phyloP scores from a whole-genome alignment of 1,140 invertebrate genomes.

The Halesus radiatus region DNA sequence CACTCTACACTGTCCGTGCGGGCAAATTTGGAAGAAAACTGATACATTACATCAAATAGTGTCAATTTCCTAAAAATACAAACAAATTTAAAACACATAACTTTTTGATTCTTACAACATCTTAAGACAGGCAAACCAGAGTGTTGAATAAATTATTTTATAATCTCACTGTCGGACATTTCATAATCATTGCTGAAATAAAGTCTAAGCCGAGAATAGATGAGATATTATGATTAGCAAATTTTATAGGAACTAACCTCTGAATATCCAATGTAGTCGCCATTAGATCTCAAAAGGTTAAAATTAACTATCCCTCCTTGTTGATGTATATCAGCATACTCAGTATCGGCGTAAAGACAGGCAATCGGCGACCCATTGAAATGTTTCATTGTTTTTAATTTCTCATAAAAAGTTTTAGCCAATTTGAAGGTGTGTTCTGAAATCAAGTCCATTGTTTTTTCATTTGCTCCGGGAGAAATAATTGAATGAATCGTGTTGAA shows the following conservation, averaged over 20 bases:
- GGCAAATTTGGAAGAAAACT: too few species aligned
- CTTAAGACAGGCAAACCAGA: too few species aligned
- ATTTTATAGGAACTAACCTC: slow-evolving; percentile 73
- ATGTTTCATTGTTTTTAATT: slow-evolving; percentile 78
- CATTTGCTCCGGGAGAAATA: slow-evolving; percentile 64
- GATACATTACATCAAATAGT: too few species aligned
- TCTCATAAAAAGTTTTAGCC: slow-evolving; percentile 79
- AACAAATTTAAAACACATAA: too few species aligned
- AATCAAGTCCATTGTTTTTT: slow-evolving; percentile 78
- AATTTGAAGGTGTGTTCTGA: slow-evolving; percentile 83
- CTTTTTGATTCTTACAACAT: too few species aligned
- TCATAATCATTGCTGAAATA: too few species aligned
- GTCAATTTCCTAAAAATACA: too few species aligned
- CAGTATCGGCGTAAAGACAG: slow-evolving; percentile 80
- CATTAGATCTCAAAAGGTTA: slow-evolving; percentile 84
- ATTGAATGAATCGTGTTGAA: slow-evolving; percentile 78
- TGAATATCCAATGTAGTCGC: slow-evolving; percentile 87
- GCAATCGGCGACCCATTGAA: slow-evolving; percentile 80
- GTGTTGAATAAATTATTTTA: too few species aligned
- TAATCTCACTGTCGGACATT: too few species aligned
- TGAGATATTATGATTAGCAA: too few species aligned
- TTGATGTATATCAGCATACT: slow-evolving; percentile 72
- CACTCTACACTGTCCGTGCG: too few species aligned
- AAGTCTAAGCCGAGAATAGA: too few species aligned
- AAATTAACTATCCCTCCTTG: slow-evolving; percentile 94